A percentile compares a stretch with the other conserved stretches of the same genome.
These are phyloP conservation scores for Zaprionus ghesquierei DNA, from an alignment of 1,140 invertebrate genomes.

Conservation along the genomic window DNA sequence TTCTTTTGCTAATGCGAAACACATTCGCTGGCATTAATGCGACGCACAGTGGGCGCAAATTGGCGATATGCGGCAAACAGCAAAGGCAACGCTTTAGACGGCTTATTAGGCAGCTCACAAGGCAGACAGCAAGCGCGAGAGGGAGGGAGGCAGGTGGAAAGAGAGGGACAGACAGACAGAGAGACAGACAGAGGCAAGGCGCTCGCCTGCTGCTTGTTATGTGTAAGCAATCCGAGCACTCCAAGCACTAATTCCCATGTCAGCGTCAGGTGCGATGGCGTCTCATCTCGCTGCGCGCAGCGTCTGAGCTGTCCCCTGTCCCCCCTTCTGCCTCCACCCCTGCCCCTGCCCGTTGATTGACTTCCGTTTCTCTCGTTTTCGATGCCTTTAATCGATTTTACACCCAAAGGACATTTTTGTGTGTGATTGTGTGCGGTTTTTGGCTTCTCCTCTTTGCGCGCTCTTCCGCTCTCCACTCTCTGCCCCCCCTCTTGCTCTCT, in stretches of 20 bases:
- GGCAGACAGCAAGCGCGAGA: neutral
- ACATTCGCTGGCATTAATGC: conserved; percentile 70
- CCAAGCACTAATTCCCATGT: conserved; percentile 60
- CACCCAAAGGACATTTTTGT: conserved; percentile 80
- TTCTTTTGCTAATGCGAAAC: conserved; percentile 77
- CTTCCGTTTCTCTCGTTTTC: conserved; percentile 63
- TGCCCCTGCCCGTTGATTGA: conserved; percentile 63
- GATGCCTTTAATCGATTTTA: conserved; percentile 77
- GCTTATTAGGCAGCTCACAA: conserved; percentile 46
- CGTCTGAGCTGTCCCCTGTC: neutral
- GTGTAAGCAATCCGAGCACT: conserved; percentile 38
- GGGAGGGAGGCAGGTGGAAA: neutral
- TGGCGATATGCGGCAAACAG: conserved; percentile 42
- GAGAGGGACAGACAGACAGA: neutral
- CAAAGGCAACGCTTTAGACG: conserved; percentile 35
- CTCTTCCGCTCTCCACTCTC: conserved; percentile 9
- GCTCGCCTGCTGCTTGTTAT: conserved; percentile 24
- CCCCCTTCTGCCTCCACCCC: neutral
- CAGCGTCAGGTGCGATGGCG: conserved; percentile 51
- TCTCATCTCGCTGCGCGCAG: conserved; percentile 7
- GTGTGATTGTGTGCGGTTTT: conserved; percentile 74
- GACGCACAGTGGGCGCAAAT: conserved; percentile 55
- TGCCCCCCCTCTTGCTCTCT: neutral
- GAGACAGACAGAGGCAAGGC: neutral
- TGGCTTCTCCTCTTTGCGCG: conserved; percentile 4